Percentiles rank a stretch among this genome's conserved stretches.
These are phyloP conservation scores for Onthophagus sagittarius DNA, from an alignment of 2,888 invertebrate species.

Conservation along the genomic window DNA sequence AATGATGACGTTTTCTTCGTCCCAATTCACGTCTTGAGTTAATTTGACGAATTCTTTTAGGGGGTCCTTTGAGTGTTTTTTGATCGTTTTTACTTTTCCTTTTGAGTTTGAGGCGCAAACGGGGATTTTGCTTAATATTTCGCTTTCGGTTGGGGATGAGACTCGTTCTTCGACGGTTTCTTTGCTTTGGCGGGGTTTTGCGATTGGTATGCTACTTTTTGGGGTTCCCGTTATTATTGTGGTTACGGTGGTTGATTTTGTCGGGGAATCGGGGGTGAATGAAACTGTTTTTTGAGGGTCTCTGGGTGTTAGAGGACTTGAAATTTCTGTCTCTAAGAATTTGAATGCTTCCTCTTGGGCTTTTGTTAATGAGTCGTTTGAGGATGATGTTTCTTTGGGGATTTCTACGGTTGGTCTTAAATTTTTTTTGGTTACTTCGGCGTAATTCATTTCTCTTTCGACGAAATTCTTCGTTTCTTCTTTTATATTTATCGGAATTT, in stretches of 20 bases:
- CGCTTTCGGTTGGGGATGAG: conserved; percentile 38
- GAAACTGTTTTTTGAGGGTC: conserved; percentile 26
- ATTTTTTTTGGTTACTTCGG: neutral
- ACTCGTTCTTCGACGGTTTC: conserved; percentile 32
- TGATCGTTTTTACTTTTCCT: conserved; percentile 50
- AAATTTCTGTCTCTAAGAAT: conserved; percentile 46
- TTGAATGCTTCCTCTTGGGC: conserved; percentile 45
- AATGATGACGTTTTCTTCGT: conserved; percentile 34
- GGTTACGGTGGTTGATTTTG: neutral
- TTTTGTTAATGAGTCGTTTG: conserved; percentile 30
- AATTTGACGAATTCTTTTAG: conserved; percentile 47
- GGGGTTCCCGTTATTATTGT: neutral
- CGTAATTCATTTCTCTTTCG: neutral
- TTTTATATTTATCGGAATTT: neutral
- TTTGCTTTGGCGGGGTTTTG: conserved; percentile 37
- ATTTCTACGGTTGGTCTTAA: neutral
- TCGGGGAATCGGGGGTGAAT: conserved; percentile 23
- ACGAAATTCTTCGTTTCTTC: conserved; percentile 3
- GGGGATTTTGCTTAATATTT: conserved; percentile 46
- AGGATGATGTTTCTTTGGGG: neutral
- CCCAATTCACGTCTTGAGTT: conserved; percentile 48
- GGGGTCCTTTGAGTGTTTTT: conserved; percentile 51
- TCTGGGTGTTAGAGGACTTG: conserved; percentile 32
- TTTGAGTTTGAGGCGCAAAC: conserved; percentile 40
- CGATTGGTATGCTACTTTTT: conserved; percentile 37